Conservation (phyloP, 1,140 invertebrate species). For the Choristoneura fumiferana region DNA sequence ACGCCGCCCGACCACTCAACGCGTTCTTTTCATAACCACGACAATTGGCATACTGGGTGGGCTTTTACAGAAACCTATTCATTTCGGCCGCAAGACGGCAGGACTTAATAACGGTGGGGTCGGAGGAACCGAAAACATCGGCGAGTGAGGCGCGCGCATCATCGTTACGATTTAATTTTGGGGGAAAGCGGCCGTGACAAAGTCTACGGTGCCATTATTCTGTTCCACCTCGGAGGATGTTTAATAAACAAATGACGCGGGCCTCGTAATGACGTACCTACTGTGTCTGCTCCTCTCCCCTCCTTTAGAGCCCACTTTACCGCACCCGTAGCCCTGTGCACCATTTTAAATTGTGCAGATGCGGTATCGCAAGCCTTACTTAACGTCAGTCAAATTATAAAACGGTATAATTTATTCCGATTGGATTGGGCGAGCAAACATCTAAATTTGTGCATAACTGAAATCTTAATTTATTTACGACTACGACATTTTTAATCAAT, state of each 20-base stretch:
- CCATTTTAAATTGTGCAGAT: slow-evolving; percentile 28
- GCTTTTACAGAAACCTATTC: slow-evolving; percentile 72
- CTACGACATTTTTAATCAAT: not conserved
- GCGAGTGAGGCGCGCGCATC: slow-evolving; percentile 61
- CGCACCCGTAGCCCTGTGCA: slow-evolving; percentile 25
- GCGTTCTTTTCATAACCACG: slow-evolving; percentile 70
- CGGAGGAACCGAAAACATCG: slow-evolving; percentile 48
- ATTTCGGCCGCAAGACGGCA: slow-evolving; percentile 71
- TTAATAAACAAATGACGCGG: slow-evolving; percentile 76
- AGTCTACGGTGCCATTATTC: slow-evolving; percentile 69
- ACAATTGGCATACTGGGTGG: slow-evolving; percentile 61
- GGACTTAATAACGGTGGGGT: slow-evolving; percentile 69
- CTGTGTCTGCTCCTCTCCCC: slow-evolving; percentile 38
- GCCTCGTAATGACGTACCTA: slow-evolving; percentile 58
- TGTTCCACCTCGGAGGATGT: slow-evolving; percentile 72
- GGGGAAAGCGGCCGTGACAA: slow-evolving; percentile 70
- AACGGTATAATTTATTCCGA: not conserved
- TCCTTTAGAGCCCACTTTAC: slow-evolving; percentile 57
- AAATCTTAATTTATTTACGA: too few relatives aligned
- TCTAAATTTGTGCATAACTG: too few relatives aligned
- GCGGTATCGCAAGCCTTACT: slow-evolving; percentile 28
- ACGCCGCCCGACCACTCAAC: slow-evolving; percentile 21
- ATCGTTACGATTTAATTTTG: slow-evolving; percentile 75
- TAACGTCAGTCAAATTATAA: slow-evolving; percentile 14
- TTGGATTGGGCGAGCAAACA: too few relatives aligned